A percentile compares a stretch with the other conserved stretches of the same genome.
Evolutionary conservation across 1,140 invertebrate genomes (phyloP).

Genomic region (Triops cancriformis): DNA sequence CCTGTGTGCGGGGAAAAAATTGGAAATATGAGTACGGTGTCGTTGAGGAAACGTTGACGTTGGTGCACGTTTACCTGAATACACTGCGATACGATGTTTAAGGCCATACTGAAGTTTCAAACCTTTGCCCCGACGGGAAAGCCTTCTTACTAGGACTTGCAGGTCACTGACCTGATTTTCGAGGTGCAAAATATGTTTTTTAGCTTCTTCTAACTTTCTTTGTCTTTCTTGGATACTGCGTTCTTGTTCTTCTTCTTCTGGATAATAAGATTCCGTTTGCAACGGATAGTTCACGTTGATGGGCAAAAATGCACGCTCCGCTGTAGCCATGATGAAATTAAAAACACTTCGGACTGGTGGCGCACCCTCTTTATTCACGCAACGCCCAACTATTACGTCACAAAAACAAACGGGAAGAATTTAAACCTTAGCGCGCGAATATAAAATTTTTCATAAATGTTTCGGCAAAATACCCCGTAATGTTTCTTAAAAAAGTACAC

Average conservation of each 20-base stretch:
- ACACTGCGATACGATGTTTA: slow-evolving; percentile 27
- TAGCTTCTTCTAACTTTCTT: slow-evolving; percentile 24
- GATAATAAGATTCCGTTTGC: neutral
- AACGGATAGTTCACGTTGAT: neutral
- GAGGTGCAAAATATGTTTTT: slow-evolving; percentile 23
- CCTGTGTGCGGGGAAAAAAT: slow-evolving; percentile 3
- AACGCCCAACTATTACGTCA: neutral
- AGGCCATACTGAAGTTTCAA: slow-evolving; percentile 27
- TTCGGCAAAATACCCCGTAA: too few species aligned
- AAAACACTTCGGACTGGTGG: neutral
- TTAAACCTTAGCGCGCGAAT: too few species aligned
- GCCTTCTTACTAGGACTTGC: slow-evolving; percentile 23
- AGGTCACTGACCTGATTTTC: slow-evolving; percentile 23
- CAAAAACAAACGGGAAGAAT: neutral
- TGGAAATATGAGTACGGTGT: neutral
- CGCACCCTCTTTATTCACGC: neutral
- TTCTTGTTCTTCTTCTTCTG: slow-evolving; percentile 8
- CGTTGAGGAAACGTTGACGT: neutral
- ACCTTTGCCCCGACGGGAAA: slow-evolving; percentile 19
- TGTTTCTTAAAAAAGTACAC: too few species aligned
- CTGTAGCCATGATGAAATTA: slow-evolving; percentile 3
- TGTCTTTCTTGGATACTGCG: slow-evolving; percentile 15
- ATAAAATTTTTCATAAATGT: too few species aligned
- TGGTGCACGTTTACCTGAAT: slow-evolving; percentile 20
- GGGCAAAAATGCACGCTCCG: neutral